Evolutionary conservation across 2,888 invertebrate species (phyloP), one percentile per base, ranked within the genome.

Genomic region (Eupithecia insigniata): DNA sequence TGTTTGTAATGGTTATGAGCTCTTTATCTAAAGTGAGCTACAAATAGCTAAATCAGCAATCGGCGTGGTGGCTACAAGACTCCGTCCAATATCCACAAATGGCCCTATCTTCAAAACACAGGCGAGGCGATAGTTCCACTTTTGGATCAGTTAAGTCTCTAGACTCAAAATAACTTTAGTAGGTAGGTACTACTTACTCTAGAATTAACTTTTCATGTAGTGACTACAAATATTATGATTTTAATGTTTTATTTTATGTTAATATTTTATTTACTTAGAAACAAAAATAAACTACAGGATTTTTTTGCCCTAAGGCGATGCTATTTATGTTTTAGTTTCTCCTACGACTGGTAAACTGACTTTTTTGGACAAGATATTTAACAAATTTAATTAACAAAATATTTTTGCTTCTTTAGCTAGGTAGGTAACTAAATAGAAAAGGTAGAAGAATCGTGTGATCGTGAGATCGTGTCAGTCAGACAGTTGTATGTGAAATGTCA

Each of bases 1-100:
- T 69, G 74, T 74, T 74, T 69, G 61, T 32, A 66, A 30, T 70
- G 70, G 67, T 66, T 62, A 62, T 73, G 61, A 39, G 39, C 32
- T 67, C 18, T 28, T 30, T 34, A 26, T 26, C 26, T 14, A 51
- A 6, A 51, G 22, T 10, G 3, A 22, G 10, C 51, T 51, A 51
- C 5, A 22, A 22, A n/a, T 22, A 22, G 22, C 22, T 51, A n/a
- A 43, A 18, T 18, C 43, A 43, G 43, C 36, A 39, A 39, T 14
- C 14, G 3, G 14, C 36, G 36, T 39, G 36, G 36, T 39, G 14
- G 36, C 5, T 43, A n/a, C 43, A 43, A 43, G 14, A 43, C 39
- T 39, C 0, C 16, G 39, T 43, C 18, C n/a, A n/a, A n/a, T n/a
- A n/a, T n/a, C n/a, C n/a, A 43, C 39, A 39, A 51, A n/a, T 46